These are phyloP conservation scores for Coreoperca whiteheadi DNA, from an alignment of 2,113 vertebrate species.

Conservation along the genomic window DNA sequence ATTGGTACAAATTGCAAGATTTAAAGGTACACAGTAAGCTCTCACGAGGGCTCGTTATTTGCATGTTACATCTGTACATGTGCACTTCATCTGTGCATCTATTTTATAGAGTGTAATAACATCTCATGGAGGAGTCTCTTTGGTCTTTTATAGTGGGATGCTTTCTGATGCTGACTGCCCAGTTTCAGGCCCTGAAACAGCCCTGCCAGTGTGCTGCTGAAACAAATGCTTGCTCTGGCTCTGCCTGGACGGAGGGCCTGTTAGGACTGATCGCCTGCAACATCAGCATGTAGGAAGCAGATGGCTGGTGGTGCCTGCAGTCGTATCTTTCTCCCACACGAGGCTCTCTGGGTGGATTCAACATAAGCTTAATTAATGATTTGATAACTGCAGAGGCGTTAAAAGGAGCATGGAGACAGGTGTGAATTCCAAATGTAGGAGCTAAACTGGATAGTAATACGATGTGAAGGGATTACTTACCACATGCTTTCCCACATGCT, in stretches of 20 bases:
- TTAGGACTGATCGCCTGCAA: conserved; percentile 46
- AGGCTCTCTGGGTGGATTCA: conserved; percentile 54
- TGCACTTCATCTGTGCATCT: background rate
- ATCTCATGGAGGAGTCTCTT: background rate
- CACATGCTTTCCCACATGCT: conserved; percentile 28
- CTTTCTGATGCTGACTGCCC: background rate
- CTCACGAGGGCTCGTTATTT: background rate
- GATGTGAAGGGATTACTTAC: conserved; percentile 41
- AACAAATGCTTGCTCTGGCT: conserved; percentile 25
- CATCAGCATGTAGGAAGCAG: conserved; percentile 59
- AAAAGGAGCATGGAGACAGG: conserved; percentile 46
- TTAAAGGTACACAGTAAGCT: background rate
- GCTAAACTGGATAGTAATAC: conserved; percentile 46
- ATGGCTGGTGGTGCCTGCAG: conserved; percentile 39
- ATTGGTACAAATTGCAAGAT: background rate
- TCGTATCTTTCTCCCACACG: conserved; percentile 44
- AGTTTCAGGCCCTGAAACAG: conserved; percentile 1
- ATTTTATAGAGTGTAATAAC: background rate
- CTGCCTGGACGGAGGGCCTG: conserved; percentile 14
- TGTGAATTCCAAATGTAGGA: conserved; percentile 43
- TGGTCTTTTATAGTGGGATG: background rate
- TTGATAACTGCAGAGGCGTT: conserved; percentile 68
- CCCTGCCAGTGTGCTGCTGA: conserved; percentile 4
- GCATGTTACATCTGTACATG: background rate
- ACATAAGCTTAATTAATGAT: conserved; percentile 73